A percentile compares a stretch with the other conserved stretches of the same genome.
Conservation (phyloP, 2,888 invertebrate genomes). For the Drosophila borborema region DNA sequence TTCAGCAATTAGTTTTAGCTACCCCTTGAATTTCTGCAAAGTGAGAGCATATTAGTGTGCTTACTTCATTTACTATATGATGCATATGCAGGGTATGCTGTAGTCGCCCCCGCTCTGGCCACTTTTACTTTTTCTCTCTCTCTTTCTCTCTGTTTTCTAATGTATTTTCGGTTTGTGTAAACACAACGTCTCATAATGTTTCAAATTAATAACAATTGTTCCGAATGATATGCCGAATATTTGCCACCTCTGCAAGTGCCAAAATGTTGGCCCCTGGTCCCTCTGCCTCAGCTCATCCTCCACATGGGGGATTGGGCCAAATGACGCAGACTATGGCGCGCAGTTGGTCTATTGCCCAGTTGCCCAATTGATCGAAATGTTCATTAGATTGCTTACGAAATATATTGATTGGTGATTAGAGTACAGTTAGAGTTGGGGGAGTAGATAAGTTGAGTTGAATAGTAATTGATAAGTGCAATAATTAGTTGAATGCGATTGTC, state of each 20-base stretch:
- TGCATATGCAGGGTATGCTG: not conserved
- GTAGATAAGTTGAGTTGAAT: not conserved
- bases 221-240: conserved; percentile 55
- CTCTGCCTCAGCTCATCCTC: too few species aligned
- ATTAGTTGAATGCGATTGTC: not conserved
- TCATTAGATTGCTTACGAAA: not conserved
- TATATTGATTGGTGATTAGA: not conserved
- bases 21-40: not conserved
- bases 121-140: conserved; percentile 38
- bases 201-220: conserved; percentile 72
- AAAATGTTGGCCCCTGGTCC: conserved; percentile 3
- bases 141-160: not conserved
- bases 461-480: not conserved
- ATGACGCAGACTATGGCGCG: conserved; percentile 39
- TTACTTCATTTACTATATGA: not conserved
- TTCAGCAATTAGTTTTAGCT: conserved; percentile 28
- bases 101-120: not conserved
- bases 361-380: conserved; percentile 41
- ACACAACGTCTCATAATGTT: conserved; percentile 70
- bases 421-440: not conserved
- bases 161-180: conserved; percentile 54
- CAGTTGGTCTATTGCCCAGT: conserved; percentile 1
- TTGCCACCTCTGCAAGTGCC: conserved; percentile 38
- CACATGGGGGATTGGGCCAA: not conserved
- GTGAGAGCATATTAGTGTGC: conserved; percentile 15